These are phyloP conservation scores for Nasonia longicornis DNA, from an alignment of 1,140 invertebrate species.

Conservation along the genomic window DNA sequence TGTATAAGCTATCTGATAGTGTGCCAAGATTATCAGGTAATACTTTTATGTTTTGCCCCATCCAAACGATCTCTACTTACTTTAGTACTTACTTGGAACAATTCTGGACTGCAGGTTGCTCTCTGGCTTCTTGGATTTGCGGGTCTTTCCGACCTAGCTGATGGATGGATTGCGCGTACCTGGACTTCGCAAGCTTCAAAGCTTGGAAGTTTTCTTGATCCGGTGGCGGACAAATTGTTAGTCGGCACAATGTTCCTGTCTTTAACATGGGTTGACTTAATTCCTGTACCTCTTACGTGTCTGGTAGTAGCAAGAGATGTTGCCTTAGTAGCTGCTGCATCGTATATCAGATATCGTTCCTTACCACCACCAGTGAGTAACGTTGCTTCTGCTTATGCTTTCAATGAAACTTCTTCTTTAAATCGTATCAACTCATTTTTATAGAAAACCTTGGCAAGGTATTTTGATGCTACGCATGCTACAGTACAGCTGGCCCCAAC, in stretches of 20 bases:
- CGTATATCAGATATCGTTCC: slow-evolving; percentile 91
- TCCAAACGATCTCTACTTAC: neutral
- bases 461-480: slow-evolving; percentile 91
- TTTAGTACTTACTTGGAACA: slow-evolving; percentile 24
- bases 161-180: slow-evolving; percentile 95
- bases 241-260: slow-evolving; percentile 90
- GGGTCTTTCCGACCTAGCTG: slow-evolving; percentile 70
- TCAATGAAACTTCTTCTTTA: slow-evolving; percentile 10
- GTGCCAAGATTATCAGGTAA: slow-evolving; percentile 78
- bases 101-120: slow-evolving; percentile 54
- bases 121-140: slow-evolving; percentile 63
- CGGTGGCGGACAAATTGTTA: slow-evolving; percentile 96
- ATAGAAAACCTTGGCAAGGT: slow-evolving; percentile 87
- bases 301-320: slow-evolving; percentile 89
- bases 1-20: slow-evolving; percentile 87
- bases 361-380: slow-evolving; percentile 86
- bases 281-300: slow-evolving; percentile 87
- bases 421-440: slow-evolving; percentile 51
- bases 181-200: slow-evolving; percentile 92
- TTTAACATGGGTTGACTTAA: slow-evolving; percentile 85
- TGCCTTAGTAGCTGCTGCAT: slow-evolving; percentile 83
- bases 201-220: slow-evolving; percentile 95
- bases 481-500: slow-evolving; percentile 93
- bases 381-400: neutral
- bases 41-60: neutral